phyloP scores from a whole-genome alignment of 2,797 vertebrate genomes.

The Chaetodon trifasciatus region DNA sequence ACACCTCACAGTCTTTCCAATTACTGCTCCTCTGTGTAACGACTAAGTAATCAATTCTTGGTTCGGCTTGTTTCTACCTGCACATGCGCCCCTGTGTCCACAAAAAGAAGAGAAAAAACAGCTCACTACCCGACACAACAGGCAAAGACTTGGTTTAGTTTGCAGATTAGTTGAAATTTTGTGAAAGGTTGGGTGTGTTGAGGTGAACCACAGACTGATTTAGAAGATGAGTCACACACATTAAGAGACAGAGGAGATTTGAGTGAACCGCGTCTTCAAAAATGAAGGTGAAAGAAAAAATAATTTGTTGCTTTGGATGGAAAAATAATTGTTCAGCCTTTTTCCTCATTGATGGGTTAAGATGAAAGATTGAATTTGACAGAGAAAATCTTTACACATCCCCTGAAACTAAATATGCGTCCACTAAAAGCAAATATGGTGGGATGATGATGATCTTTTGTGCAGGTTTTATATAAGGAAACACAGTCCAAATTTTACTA shows the following conservation, averaged over 20 bases:
- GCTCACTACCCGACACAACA: neutral
- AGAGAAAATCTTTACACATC: no score
- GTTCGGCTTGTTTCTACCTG: neutral
- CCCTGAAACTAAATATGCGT: no score
- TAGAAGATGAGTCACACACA: neutral
- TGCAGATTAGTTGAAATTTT: neutral
- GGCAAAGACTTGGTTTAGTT: neutral
- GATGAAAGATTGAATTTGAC: neutral
- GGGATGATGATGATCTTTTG: neutral
- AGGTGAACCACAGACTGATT: neutral
- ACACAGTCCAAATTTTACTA: neutral
- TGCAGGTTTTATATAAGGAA: neutral
- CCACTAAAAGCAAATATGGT: no score
- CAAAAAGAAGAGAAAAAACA: neutral
- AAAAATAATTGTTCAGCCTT: neutral
- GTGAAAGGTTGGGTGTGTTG: neutral
- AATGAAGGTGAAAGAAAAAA: neutral
- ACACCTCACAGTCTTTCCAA: conserved; percentile 14
- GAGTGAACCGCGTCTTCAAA: neutral
- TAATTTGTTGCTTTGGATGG: neutral
- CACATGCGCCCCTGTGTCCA: conserved; percentile 17
- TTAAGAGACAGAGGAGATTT: neutral
- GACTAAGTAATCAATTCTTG: conserved; percentile 23
- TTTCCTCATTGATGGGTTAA: neutral
- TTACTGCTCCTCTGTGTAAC: conserved; percentile 20